Evolutionary conservation across 2,797 vertebrate genomes (phyloP).

Genomic region (Geotria australis): DNA sequence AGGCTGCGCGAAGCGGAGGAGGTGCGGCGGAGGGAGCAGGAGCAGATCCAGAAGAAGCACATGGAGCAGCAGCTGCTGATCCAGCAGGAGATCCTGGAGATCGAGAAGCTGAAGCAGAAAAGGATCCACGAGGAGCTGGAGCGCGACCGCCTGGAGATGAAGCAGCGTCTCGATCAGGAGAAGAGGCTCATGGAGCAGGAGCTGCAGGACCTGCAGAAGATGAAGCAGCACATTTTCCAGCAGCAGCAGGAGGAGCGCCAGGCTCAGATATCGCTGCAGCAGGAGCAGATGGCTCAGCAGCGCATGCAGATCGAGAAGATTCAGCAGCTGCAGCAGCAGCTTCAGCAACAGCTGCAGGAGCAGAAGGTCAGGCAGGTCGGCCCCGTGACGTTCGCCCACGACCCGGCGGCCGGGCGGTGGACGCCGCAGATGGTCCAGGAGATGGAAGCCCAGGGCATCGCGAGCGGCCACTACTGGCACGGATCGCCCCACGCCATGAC

Average conservation of each 20-base stretch:
- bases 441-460: conserved; percentile 1
- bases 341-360: conserved; percentile 85
- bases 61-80: conserved; percentile 74
- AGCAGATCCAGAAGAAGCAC: conserved; percentile 56
- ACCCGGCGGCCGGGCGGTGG: conserved; percentile 29
- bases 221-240: conserved; percentile 93
- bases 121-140: conserved; percentile 83
- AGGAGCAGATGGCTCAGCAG: conserved; percentile 88
- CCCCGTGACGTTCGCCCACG: conserved; percentile 28
- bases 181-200: conserved; percentile 82
- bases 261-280: conserved; percentile 66
- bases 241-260: conserved; percentile 89
- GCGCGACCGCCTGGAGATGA: conserved; percentile 66
- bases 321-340: conserved; percentile 86
- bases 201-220: conserved; percentile 77
- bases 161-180: conserved; percentile 79
- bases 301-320: conserved; percentile 89
- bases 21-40: conserved; percentile 27
- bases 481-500: not conserved
- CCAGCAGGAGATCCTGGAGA: conserved; percentile 65
- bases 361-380: conserved; percentile 21
- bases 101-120: conserved; percentile 72
- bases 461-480: not conserved
- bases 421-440: conserved; percentile 23
- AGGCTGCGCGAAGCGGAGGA: too few species aligned